phyloP scores from a whole-genome alignment of 1,140 invertebrate species.

The Oedothorax gibbosus region DNA sequence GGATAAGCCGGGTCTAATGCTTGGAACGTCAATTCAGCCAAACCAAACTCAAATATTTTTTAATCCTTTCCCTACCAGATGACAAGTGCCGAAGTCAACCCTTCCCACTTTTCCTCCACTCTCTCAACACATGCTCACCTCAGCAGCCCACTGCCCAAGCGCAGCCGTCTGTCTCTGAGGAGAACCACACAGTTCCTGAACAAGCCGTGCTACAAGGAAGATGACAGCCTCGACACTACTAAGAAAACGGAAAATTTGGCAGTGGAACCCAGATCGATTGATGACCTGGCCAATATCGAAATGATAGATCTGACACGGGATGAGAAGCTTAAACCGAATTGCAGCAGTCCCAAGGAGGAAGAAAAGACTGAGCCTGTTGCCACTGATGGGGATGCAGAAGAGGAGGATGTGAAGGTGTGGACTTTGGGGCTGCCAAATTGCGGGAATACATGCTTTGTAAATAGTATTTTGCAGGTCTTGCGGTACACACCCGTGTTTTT shows the following conservation, averaged over 20 bases:
- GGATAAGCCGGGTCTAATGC: too few species aligned
- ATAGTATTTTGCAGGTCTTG: conserved; percentile 48
- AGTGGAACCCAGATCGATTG: neutral
- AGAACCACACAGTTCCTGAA: conserved; percentile 8
- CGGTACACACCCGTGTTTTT: conserved; percentile 41
- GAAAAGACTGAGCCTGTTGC: neutral
- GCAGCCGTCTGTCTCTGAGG: conserved; percentile 32
- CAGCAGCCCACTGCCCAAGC: conserved; percentile 31
- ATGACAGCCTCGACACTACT: neutral
- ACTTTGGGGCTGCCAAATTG: conserved; percentile 46
- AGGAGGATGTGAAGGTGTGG: conserved; percentile 12
- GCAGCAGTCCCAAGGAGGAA: neutral
- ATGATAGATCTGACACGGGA: conserved; percentile 40
- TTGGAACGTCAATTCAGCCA: too few species aligned
- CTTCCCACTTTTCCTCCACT: neutral
- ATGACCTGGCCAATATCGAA: conserved; percentile 4
- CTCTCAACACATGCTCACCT: neutral
- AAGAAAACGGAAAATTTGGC: neutral
- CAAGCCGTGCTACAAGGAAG: conserved; percentile 22
- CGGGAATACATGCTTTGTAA: conserved; percentile 54
- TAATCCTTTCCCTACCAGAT: neutral
- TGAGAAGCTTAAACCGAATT: conserved; percentile 33
- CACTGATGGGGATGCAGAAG: conserved; percentile 10
- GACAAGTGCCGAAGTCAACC: conserved; percentile 24
- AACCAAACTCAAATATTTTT: too few species aligned